These are phyloP conservation scores for Pelodiscus sinensis DNA, from an alignment of 2,113 vertebrate genomes.

Conservation along the genomic window DNA sequence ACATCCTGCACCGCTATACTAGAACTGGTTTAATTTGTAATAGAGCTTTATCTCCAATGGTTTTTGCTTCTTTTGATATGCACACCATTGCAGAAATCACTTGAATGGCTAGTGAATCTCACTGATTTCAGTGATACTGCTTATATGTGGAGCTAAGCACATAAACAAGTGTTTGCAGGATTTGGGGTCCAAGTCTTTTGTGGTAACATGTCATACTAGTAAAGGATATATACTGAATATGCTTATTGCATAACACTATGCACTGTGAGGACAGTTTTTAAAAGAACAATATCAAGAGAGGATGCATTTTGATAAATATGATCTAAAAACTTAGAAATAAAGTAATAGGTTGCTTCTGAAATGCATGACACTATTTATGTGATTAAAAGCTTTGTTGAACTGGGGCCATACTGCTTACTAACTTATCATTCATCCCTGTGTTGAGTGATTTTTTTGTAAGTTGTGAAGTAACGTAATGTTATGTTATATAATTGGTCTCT, in stretches of 20 bases:
- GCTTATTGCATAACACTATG: not conserved
- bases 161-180: not conserved
- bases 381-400: not conserved
- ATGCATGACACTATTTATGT: not conserved
- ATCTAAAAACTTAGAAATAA: not conserved
- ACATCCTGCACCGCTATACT: not conserved
- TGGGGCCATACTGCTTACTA: not conserved
- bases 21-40: not conserved
- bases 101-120: not conserved
- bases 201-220: not conserved
- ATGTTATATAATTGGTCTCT: too few species aligned
- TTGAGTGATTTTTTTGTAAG: too few species aligned
- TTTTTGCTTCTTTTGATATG: not conserved
- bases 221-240: not conserved
- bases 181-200: not conserved
- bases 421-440: not conserved
- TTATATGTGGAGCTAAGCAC: not conserved
- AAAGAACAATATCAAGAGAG: not conserved
- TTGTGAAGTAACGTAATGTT: too few species aligned
- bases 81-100: not conserved
- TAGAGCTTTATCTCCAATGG: not conserved
- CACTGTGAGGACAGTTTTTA: not conserved
- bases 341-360: not conserved
- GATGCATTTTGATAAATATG: not conserved
- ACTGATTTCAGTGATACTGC: not conserved